Conservation (phyloP, 1,140 invertebrate species). For the Drosophila albomicans region DNA sequence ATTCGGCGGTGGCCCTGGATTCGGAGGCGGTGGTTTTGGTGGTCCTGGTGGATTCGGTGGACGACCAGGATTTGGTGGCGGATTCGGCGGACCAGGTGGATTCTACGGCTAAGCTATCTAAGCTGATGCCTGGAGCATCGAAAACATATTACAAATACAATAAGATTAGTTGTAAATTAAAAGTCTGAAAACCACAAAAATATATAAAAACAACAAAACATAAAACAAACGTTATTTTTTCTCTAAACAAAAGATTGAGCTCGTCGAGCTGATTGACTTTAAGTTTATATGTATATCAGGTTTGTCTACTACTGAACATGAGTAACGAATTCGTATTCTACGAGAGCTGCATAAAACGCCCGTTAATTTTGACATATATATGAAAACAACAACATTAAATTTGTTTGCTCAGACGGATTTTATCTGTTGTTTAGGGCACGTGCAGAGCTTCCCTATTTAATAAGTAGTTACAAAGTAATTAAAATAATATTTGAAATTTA, state of each 20-base stretch:
- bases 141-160: conserved; percentile 20
- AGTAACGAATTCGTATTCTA: conserved; percentile 6
- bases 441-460: background rate
- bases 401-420: conserved; percentile 25
- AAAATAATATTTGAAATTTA: too few species aligned
- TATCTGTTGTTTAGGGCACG: background rate
- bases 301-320: conserved; percentile 1
- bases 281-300: conserved; percentile 12
- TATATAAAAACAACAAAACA: conserved; percentile 1
- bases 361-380: conserved; percentile 41
- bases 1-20: conserved; percentile 25
- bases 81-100: conserved; percentile 3
- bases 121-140: conserved; percentile 5
- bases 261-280: background rate
- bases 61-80: background rate
- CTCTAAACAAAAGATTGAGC: background rate
- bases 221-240: background rate
- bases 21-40: conserved; percentile 8
- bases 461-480: too few species aligned
- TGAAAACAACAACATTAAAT: conserved; percentile 26
- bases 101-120: conserved; percentile 30
- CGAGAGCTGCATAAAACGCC: background rate
- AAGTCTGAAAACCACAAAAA: conserved; percentile 33
- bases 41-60: conserved; percentile 13
- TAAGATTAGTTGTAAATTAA: conserved; percentile 21